A percentile compares a stretch with the other conserved stretches of the same genome.
Evolutionary conservation across 1,140 invertebrate species (phyloP).

Genomic region (Drosophila insularis): DNA sequence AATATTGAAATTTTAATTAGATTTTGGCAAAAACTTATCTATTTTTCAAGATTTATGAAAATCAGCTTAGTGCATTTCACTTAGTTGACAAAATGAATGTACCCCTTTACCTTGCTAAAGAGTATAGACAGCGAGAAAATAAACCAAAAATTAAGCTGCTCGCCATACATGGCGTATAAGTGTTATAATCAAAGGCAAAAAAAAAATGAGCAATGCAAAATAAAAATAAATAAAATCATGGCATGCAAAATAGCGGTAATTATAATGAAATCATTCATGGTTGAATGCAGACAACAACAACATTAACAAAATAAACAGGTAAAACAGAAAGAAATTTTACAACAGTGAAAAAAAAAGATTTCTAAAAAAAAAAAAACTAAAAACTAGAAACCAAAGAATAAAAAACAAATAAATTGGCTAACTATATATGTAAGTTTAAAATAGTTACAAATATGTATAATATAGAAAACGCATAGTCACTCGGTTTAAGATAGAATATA

Average conservation of each 20-base stretch:
- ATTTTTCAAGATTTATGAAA: no score
- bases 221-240: slow-evolving; percentile 37
- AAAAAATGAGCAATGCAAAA: slow-evolving; percentile 26
- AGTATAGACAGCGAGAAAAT: background rate
- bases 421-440: no score
- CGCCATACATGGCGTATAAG: slow-evolving; percentile 3
- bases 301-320: slow-evolving; percentile 33
- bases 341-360: slow-evolving; percentile 7
- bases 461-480: no score
- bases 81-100: background rate
- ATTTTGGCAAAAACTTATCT: no score
- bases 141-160: background rate
- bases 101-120: no score
- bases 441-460: no score
- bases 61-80: no score
- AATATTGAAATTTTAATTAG: no score
- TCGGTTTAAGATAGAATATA: no score
- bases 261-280: slow-evolving; percentile 74
- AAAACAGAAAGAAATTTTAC: slow-evolving; percentile 24
- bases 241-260: slow-evolving; percentile 71
- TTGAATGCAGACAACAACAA: slow-evolving; percentile 57
- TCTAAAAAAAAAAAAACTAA: no score
- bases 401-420: no score
- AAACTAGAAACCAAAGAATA: no score
- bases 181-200: slow-evolving; percentile 15